These are phyloP conservation scores for Spermophilus dauricus DNA, from an alignment of 2,113 vertebrate genomes.

Conservation along the genomic window DNA sequence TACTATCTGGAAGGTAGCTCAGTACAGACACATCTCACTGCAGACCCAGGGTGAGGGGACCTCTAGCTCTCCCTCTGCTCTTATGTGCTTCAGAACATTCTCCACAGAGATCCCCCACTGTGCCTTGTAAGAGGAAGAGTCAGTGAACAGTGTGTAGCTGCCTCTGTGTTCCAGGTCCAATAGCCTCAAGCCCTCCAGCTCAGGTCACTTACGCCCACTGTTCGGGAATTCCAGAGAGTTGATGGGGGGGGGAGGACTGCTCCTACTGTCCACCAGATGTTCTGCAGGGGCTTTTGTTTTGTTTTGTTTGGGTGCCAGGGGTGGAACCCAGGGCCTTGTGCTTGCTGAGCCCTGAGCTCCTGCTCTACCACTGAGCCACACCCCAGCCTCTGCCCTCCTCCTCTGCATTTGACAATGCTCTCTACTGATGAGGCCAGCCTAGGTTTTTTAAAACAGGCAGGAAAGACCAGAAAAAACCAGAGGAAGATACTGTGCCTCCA, in stretches of 20 bases:
- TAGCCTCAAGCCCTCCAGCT: not conserved
- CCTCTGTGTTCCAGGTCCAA: not conserved
- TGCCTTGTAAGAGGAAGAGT: not conserved
- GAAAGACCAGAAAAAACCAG: not conserved
- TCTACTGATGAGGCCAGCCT: not conserved
- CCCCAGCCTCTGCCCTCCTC: not conserved
- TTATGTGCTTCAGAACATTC: not conserved
- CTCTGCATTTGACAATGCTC: too few relatives aligned
- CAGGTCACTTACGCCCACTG: accelerated
- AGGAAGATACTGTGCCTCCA: not conserved
- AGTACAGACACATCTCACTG: too few relatives aligned
- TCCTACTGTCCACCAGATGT: not conserved
- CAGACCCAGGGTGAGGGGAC: not conserved
- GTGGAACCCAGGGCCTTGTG: not conserved
- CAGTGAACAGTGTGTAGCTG: not conserved
- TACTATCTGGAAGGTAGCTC: not conserved
- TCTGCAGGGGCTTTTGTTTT: too few relatives aligned
- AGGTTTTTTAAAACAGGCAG: not conserved
- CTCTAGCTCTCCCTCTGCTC: not conserved
- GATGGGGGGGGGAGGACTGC: not conserved
- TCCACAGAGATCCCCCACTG: not conserved
- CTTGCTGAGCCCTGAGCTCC: not conserved
- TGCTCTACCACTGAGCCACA: too few relatives aligned
- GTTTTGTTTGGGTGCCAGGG: not conserved
- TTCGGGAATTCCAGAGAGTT: not conserved